These are phyloP conservation scores for Xestia c-nigrum DNA, from an alignment of 2,888 invertebrate species.

Conservation along the genomic window DNA sequence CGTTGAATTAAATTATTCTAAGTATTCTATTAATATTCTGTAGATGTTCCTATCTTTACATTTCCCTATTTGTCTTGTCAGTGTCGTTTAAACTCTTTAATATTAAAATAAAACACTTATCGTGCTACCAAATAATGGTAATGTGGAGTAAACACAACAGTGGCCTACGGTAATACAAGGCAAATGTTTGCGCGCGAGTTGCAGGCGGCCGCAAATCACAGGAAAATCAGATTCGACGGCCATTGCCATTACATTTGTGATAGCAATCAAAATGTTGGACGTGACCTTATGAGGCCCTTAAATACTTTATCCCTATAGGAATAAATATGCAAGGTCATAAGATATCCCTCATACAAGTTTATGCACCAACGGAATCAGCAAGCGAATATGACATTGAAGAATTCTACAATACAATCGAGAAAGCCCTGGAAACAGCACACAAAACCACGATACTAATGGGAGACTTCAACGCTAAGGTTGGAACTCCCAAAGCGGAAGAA, in stretches of 20 bases:
- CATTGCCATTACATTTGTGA: conserved; percentile 73
- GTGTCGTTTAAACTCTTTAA: not conserved
- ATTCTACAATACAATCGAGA: too few species aligned
- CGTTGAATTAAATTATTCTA: too few species aligned
- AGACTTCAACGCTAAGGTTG: too few species aligned
- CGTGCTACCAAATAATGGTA: conserved; percentile 3
- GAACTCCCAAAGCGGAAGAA: too few species aligned
- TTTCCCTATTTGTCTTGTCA: not conserved
- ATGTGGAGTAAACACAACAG: conserved; percentile 36
- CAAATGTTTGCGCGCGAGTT: conserved; percentile 64
- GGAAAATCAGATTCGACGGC: conserved; percentile 71
- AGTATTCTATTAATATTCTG: not conserved
- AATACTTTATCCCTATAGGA: conserved; percentile 3
- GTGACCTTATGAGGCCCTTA: conserved; percentile 37
- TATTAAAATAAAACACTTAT: conserved; percentile 4
- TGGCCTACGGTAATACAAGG: conserved; percentile 38
- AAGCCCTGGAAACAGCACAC: too few species aligned
- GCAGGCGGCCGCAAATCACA: conserved; percentile 71
- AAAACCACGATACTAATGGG: too few species aligned
- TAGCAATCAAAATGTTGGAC: conserved; percentile 70
- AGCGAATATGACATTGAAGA: too few species aligned
- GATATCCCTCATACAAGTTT: too few species aligned
- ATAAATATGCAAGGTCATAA: too few species aligned
- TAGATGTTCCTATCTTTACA: not conserved
- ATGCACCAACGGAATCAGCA: too few species aligned